phyloP scores from a whole-genome alignment of 1,140 invertebrate species.

The Diorhabda sublineata region DNA sequence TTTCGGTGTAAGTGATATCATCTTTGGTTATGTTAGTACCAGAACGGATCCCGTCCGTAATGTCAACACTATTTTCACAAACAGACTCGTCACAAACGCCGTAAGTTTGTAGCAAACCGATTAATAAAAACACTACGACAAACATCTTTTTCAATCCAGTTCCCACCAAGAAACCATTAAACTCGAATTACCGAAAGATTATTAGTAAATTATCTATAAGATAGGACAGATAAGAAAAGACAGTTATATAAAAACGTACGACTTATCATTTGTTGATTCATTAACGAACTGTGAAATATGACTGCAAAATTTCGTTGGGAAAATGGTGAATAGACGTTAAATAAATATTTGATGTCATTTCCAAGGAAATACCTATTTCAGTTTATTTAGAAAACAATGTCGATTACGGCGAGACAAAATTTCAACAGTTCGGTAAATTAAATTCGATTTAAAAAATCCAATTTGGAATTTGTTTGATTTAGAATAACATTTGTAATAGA shows the following conservation, averaged over 20 bases:
- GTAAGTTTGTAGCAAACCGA: neutral
- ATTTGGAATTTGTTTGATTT: too few species aligned
- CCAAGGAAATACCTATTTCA: neutral
- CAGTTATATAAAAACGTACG: neutral
- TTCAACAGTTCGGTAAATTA: too few species aligned
- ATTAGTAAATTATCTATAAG: neutral
- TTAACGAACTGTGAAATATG: neutral
- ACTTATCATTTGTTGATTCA: neutral
- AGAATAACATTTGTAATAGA: too few species aligned
- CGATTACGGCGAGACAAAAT: neutral
- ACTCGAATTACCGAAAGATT: too few species aligned
- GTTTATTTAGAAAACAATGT: neutral
- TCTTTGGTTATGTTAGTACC: constrained; percentile 26
- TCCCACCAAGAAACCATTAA: too few species aligned
- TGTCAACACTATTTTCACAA: constrained; percentile 20
- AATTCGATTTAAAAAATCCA: too few species aligned
- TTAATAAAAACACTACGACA: neutral
- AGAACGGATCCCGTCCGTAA: constrained; percentile 21
- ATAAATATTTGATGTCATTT: constrained; percentile 1
- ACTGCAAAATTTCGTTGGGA: too few species aligned
- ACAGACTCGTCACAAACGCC: neutral
- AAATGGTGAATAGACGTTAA: neutral
- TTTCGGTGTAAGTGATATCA: constrained; percentile 18
- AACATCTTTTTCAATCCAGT: neutral
- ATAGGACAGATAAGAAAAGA: neutral